These are phyloP conservation scores for Oxyteleia sp. DNA, from an alignment of 2,888 invertebrate species.

Conservation along the genomic window DNA sequence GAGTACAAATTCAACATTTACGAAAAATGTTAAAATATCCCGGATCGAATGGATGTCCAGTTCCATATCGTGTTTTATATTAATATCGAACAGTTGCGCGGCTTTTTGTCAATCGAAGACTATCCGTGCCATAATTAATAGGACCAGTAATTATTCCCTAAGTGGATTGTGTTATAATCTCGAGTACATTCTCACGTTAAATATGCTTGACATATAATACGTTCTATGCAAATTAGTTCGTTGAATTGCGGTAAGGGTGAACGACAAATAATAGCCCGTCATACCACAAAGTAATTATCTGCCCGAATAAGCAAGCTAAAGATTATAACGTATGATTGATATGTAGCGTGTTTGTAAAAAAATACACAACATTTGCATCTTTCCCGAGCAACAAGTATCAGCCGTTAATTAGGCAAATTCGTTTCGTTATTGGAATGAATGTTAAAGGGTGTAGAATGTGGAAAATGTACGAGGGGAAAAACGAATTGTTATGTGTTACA, in stretches of 20 bases:
- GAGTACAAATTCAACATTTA: too few relatives aligned
- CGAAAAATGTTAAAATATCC: too few relatives aligned
- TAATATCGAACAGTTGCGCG: not conserved
- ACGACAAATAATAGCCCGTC: slow-evolving; percentile 53
- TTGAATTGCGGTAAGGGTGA: slow-evolving; percentile 58
- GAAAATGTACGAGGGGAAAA: not conserved
- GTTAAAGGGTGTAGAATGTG: too few relatives aligned
- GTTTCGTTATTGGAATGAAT: not conserved
- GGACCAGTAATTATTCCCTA: slow-evolving; percentile 24
- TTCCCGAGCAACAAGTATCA: slow-evolving; percentile 20
- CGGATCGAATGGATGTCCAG: too few relatives aligned
- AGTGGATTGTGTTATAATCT: slow-evolving; percentile 38
- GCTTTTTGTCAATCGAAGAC: not conserved
- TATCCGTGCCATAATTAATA: not conserved
- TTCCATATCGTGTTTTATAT: not conserved
- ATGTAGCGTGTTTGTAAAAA: slow-evolving; percentile 25
- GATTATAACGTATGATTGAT: slow-evolving; percentile 63
- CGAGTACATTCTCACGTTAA: slow-evolving; percentile 38
- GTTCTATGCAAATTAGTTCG: slow-evolving; percentile 55
- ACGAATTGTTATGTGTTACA: too few relatives aligned
- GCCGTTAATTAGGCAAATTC: slow-evolving; percentile 4
- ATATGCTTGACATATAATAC: slow-evolving; percentile 60
- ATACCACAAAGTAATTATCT: slow-evolving; percentile 65
- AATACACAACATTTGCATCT: slow-evolving; percentile 20
- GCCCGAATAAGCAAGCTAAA: slow-evolving; percentile 26